phyloP scores from a whole-genome alignment of 1,140 invertebrate genomes.

The Drosophila albomicans region DNA sequence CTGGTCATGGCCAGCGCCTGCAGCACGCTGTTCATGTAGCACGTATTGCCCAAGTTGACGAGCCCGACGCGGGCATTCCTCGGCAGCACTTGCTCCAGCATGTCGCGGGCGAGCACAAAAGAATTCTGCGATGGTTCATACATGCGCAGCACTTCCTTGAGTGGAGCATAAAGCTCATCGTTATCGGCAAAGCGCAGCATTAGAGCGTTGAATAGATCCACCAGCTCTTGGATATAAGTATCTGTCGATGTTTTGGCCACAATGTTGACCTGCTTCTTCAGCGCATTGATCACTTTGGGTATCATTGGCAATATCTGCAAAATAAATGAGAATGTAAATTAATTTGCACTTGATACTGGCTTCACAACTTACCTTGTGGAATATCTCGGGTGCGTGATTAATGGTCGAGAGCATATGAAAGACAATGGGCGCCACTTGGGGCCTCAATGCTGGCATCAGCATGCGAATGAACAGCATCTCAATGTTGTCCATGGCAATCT shows the following conservation, averaged over 20 bases:
- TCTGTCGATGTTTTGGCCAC: slow-evolving; percentile 84
- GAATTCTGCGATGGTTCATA: slow-evolving; percentile 66
- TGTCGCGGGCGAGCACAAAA: slow-evolving; percentile 49
- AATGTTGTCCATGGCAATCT: slow-evolving; percentile 86
- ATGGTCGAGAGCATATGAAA: slow-evolving; percentile 86
- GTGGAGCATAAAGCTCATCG: slow-evolving; percentile 79
- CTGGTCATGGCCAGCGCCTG: slow-evolving; percentile 93
- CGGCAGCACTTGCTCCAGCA: slow-evolving; percentile 61
- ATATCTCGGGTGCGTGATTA: slow-evolving; percentile 85
- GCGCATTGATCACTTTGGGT: slow-evolving; percentile 64
- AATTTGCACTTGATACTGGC: background rate
- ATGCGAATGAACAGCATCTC: slow-evolving; percentile 85
- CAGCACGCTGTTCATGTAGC: slow-evolving; percentile 94
- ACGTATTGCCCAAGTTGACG: slow-evolving; percentile 94
- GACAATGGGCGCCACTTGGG: slow-evolving; percentile 85
- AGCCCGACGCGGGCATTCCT: slow-evolving; percentile 89
- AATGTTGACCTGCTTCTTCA: slow-evolving; percentile 59
- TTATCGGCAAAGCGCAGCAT: slow-evolving; percentile 85
- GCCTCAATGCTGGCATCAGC: slow-evolving; percentile 84
- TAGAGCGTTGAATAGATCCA: slow-evolving; percentile 85
- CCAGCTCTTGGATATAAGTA: slow-evolving; percentile 85
- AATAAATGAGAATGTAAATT: background rate
- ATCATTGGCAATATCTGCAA: slow-evolving; percentile 80
- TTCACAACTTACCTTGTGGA: slow-evolving; percentile 79
- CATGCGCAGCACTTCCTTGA: slow-evolving; percentile 62